Evolutionary conservation across 2,888 invertebrate species (phyloP).

Genomic region (Ptilodon capucinus): DNA sequence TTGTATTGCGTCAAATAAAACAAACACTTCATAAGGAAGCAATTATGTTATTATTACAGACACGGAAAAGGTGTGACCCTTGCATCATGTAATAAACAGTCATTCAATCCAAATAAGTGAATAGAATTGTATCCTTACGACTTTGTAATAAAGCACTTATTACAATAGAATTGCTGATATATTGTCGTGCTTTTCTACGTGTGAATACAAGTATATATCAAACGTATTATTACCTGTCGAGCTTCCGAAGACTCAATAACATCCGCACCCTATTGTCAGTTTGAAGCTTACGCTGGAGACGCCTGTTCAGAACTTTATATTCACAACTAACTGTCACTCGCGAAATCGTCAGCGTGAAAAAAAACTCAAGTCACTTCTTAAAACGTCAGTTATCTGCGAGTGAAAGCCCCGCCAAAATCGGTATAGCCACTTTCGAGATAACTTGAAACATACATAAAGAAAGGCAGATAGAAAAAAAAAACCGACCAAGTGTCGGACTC

Average conservation of each 20-base stretch:
- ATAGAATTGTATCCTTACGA: neutral
- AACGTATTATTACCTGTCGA: conserved; percentile 45
- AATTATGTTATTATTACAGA: conserved; percentile 39
- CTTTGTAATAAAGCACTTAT: neutral
- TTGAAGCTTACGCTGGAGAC: conserved; percentile 6
- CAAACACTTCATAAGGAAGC: neutral
- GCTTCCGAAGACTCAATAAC: conserved; percentile 32
- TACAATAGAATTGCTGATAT: neutral
- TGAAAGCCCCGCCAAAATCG: no score
- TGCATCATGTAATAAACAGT: neutral
- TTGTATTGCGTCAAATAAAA: neutral
- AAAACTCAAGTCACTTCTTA: no score
- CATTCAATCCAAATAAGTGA: neutral
- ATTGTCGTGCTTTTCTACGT: neutral
- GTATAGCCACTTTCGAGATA: no score
- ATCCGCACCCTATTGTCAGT: conserved; percentile 23
- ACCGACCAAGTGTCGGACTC: no score
- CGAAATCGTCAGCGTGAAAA: no score
- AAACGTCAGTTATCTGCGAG: no score
- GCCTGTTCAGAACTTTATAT: conserved; percentile 7
- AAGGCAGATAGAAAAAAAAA: no score
- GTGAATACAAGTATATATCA: conserved; percentile 25
- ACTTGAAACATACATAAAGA: no score
- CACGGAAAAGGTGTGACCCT: conserved; percentile 49
- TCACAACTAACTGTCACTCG: no score